Base-by-base conservation (phyloP, 2,888 invertebrate genomes). In the Cecidostiba fungosa region DNA sequence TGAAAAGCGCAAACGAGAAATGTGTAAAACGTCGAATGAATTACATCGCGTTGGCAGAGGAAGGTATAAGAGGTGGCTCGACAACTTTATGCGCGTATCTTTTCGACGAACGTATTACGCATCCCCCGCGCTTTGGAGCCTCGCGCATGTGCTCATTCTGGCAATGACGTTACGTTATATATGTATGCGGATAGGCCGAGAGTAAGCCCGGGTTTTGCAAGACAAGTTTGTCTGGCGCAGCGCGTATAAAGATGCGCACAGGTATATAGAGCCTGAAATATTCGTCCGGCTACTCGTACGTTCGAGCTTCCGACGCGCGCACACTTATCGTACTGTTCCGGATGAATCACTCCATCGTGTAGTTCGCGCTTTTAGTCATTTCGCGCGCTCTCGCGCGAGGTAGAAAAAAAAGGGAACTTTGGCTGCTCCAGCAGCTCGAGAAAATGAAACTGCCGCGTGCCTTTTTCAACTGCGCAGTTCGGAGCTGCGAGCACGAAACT, bases 141-240 rank as follows among this genome's bases (percentile, higher is more conserved):
- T 39, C 50, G 73, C 73, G 80, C 84, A 76, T 69, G 74, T 26
- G 85, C 86, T 87, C 85, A 77, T 89, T 88, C 84, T 54, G 83
- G 86, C 76, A 86, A 88, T 89, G 88, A 87, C 77, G 82, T 87
- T 85, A 82, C n/a, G 2, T 23, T 50, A 32, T 32, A 32, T 32
- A 32, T 32, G 10, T 12, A 12, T 12, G 36, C 82, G 82, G 81
- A 66, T 73, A 62, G 82, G 81, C 73, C 70, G 4, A 16, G 26
- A 73, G 26, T 32, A 43, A 59, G 23, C 14, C 32, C 39, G 14
- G 39, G 54, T 16, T 29, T 1, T 5, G 62, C 23, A 5, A 73
- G 70, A 50, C 32, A 77, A 77, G 70, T 70, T 77, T 77, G 70
- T 83, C 77, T 83, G 54, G n/a, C 59, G 70, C 32, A 32, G 32